Evolutionary conservation across 2,797 vertebrate species (phyloP), one percentile per base, ranked within the genome.

Genomic region (Darevskia mixta): DNA sequence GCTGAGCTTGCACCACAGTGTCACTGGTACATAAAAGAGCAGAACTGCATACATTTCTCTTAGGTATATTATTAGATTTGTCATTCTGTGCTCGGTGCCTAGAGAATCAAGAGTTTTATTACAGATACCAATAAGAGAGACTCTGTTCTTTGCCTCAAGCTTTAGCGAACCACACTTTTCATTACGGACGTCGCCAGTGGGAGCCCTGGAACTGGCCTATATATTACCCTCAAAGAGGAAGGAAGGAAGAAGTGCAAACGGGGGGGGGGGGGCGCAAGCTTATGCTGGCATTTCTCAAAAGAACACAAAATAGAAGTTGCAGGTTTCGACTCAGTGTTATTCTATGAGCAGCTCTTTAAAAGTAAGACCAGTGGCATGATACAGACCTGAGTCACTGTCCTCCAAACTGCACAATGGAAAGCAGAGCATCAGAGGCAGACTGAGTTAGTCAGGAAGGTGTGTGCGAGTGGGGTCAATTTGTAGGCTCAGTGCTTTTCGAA

Each of bases 31-130:
- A 75, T 76, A 67, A 82, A 82, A 41, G 38, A 76, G 55, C 61
- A 32, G 61, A 45, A 49, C 78, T 41, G 64, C 82, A 55, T 76
- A 82, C 79, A 66, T 87, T 87, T 82, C 71, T 82, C 55, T 82
- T 35, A 76, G 71, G 79, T 82, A 5, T 82, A 87, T 81, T 76
- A 87, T 87, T 82, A 87, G 58, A 76, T 82, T 73, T 82, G 79
- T 76, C 86, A 76, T 76, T 75, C 75, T 67, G 18, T 49, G 61
- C 61, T 67, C 75, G 27, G 64, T 49, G 64, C 75, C 61, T 49
- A 49, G 75, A 18, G 58, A 77, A 85, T 20, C 58, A 23, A 23
- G 71, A 84, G 41, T 78, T 75, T 66, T 66, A 58, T 82, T 85
- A 76, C 58, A 82, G 71, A 25, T 76, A 82, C n/a, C 69, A 87